phyloP scores from a whole-genome alignment of 2,797 vertebrate genomes.

The Poeciliopsis paucimaculata region DNA sequence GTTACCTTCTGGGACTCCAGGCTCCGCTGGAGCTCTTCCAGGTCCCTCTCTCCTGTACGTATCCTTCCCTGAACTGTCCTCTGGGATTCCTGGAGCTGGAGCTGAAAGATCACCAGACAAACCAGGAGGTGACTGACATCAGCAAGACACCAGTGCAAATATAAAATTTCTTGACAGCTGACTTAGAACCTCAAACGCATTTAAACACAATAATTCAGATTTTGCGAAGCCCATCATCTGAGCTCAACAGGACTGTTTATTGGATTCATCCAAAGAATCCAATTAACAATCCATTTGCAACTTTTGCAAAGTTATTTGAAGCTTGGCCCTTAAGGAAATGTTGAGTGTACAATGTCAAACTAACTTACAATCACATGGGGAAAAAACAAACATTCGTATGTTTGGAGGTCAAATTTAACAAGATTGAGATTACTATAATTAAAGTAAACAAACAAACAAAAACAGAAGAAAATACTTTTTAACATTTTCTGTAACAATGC shows the following conservation, averaged over 20 bases:
- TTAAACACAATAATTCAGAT: neutral
- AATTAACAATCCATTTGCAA: too few species aligned
- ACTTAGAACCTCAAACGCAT: neutral
- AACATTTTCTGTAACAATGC: neutral
- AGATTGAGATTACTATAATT: neutral
- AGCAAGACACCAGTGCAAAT: neutral
- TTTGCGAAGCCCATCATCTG: neutral
- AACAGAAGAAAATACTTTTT: neutral
- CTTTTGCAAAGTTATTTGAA: neutral
- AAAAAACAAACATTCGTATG: neutral
- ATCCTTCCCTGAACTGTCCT: conserved; percentile 63
- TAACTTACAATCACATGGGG: neutral
- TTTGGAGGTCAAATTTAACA: neutral
- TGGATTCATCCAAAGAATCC: neutral
- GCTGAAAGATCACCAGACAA: conserved; percentile 25
- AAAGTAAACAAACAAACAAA: neutral
- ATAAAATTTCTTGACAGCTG: neutral
- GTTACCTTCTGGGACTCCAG: conserved; percentile 72
- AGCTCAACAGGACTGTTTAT: neutral
- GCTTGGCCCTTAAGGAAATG: neutral
- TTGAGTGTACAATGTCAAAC: neutral
- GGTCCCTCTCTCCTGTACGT: conserved; percentile 52
- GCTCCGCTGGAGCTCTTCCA: conserved; percentile 71
- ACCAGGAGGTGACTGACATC: neutral
- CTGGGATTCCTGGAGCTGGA: conserved; percentile 71